Percentiles rank a stretch among this genome's conserved stretches.
Evolutionary conservation across 2,797 vertebrate species (phyloP).

Genomic region (Spatula clypeata): DNA sequence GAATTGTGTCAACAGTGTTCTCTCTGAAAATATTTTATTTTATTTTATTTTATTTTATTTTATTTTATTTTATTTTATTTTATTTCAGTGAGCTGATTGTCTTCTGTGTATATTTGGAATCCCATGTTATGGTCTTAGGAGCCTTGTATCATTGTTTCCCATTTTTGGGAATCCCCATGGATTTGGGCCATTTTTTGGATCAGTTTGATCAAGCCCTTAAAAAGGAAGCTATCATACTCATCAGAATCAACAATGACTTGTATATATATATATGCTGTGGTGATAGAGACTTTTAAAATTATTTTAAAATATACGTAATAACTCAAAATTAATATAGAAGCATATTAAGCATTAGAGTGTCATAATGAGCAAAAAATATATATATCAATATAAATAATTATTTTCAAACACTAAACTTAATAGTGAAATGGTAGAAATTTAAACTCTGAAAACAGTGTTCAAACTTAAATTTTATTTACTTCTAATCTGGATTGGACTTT

Average conservation of each 20-base stretch:
- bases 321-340: neutral
- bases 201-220: neutral
- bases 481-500: neutral
- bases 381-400: neutral
- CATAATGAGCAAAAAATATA: neutral
- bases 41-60: neutral
- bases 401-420: neutral
- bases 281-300: neutral
- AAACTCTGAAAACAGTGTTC: neutral
- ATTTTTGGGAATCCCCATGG: neutral
- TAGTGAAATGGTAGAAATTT: neutral
- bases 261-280: neutral
- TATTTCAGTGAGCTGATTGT: neutral
- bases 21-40: neutral
- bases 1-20: neutral
- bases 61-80: neutral
- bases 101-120: neutral
- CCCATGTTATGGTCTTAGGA: rapidly evolving
- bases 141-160: neutral
- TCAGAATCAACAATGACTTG: neutral
- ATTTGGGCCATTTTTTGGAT: neutral
- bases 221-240: neutral
- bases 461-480: neutral
- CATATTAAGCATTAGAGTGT: neutral
- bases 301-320: neutral